phyloP scores from a whole-genome alignment of 2,113 vertebrate species.

The Gallinago media region DNA sequence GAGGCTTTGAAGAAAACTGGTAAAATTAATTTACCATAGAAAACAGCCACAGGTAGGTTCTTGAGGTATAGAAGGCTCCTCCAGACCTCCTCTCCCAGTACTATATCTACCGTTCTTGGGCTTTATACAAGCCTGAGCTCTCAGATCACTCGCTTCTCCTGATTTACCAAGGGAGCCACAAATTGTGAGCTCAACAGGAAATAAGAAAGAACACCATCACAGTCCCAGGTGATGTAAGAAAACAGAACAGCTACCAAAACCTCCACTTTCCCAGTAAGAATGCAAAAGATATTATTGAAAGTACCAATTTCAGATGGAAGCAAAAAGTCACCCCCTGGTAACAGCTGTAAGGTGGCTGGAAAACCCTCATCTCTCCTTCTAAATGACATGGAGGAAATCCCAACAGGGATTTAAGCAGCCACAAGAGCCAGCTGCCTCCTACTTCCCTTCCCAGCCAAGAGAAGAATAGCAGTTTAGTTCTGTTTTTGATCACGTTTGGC shows the following conservation, averaged over 20 bases:
- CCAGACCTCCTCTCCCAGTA: background rate
- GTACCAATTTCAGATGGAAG: background rate
- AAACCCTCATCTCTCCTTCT: background rate
- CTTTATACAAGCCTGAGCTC: background rate
- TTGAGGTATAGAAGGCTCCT: background rate
- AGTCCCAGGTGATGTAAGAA: background rate
- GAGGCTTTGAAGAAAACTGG: background rate
- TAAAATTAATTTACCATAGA: background rate
- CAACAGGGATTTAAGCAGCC: background rate
- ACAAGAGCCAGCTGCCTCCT: background rate
- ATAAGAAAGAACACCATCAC: background rate
- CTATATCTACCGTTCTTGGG: background rate
- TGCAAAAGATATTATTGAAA: background rate
- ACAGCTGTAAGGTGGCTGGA: background rate
- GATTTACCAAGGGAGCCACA: fast-evolving
- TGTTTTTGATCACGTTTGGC: background rate
- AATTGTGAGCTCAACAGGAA: background rate
- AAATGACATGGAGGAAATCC: background rate
- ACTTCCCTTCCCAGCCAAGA: background rate
- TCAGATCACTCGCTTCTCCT: background rate
- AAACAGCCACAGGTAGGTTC: background rate
- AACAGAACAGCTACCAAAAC: background rate
- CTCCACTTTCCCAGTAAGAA: background rate
- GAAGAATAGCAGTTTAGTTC: background rate
- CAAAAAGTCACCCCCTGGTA: background rate